Conservation (phyloP, 2,797 vertebrate genomes). For the Catostomus latipinnis region DNA sequence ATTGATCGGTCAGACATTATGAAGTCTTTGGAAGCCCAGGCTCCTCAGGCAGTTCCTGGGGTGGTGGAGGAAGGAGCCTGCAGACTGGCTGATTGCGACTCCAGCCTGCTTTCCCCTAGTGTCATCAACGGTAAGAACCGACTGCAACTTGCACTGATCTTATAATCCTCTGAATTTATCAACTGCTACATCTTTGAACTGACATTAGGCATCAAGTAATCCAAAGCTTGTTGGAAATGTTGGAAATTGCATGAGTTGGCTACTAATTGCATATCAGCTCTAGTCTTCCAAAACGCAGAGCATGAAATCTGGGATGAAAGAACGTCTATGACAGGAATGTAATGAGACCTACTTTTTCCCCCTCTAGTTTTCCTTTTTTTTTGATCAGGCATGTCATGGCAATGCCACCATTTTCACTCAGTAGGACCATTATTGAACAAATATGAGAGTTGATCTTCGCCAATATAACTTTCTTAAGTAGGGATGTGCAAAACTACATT, state of each 20-base stretch:
- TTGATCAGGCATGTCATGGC: conserved; percentile 15
- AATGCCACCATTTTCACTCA: conserved; percentile 19
- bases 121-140: conserved; percentile 91
- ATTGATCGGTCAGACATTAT: conserved; percentile 93
- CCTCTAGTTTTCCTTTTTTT: neutral
- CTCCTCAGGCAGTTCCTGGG: conserved; percentile 73
- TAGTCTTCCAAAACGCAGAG: conserved; percentile 15
- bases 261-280: conserved; percentile 27
- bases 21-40: conserved; percentile 83
- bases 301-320: conserved; percentile 42
- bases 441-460: conserved; percentile 7
- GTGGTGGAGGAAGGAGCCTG: conserved; percentile 82
- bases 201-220: conserved; percentile 9
- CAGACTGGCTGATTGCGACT: conserved; percentile 81
- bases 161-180: conserved; percentile 7
- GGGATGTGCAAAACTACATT: neutral
- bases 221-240: conserved; percentile 13
- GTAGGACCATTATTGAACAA: conserved; percentile 5
- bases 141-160: conserved; percentile 19
- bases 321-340: neutral
- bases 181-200: conserved; percentile 2
- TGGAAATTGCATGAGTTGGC: conserved; percentile 41
- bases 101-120: conserved; percentile 85
- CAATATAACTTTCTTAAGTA: neutral
- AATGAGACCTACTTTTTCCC: neutral